Conservation (phyloP, 1,140 invertebrate species). For the Drosophila lowei region DNA sequence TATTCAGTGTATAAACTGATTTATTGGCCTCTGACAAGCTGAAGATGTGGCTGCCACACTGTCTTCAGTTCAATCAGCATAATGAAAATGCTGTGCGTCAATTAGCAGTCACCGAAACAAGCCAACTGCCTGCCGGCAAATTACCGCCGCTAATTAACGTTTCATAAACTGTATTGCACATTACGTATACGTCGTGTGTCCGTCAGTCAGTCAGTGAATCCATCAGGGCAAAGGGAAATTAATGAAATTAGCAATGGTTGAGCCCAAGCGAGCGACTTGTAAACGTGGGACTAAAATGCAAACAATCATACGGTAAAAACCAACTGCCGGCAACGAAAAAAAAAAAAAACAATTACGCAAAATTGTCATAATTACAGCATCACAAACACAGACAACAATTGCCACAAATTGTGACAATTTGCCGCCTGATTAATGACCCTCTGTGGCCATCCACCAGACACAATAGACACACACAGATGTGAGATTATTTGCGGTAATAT, state of each 20-base stretch:
- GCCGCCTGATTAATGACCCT: slow-evolving; percentile 60
- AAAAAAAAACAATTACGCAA: slow-evolving; percentile 52
- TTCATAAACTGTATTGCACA: slow-evolving; percentile 71
- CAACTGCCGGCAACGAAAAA: neutral
- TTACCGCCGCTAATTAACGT: slow-evolving; percentile 76
- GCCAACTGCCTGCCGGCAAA: slow-evolving; percentile 23
- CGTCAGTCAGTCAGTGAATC: neutral
- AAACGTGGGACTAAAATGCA: slow-evolving; percentile 33
- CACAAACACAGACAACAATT: slow-evolving; percentile 32
- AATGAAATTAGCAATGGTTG: slow-evolving; percentile 78
- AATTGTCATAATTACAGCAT: slow-evolving; percentile 57
- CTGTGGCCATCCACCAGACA: slow-evolving; percentile 47
- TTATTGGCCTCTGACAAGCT: neutral
- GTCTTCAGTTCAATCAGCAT: slow-evolving; percentile 58
- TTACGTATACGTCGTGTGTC: slow-evolving; percentile 71
- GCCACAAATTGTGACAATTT: slow-evolving; percentile 56
- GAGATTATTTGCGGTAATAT: slow-evolving; percentile 46
- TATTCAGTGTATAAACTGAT: neutral
- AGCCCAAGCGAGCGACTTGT: slow-evolving; percentile 49
- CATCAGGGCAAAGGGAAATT: slow-evolving; percentile 57
- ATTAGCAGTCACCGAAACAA: slow-evolving; percentile 56
- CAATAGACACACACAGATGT: slow-evolving; percentile 33
- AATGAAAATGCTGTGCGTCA: slow-evolving; percentile 64
- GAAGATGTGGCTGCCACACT: neutral
- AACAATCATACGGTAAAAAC: slow-evolving; percentile 34